These are phyloP conservation scores for Ochotona princeps DNA, from an alignment of 2,113 vertebrate species.

Conservation along the genomic window DNA sequence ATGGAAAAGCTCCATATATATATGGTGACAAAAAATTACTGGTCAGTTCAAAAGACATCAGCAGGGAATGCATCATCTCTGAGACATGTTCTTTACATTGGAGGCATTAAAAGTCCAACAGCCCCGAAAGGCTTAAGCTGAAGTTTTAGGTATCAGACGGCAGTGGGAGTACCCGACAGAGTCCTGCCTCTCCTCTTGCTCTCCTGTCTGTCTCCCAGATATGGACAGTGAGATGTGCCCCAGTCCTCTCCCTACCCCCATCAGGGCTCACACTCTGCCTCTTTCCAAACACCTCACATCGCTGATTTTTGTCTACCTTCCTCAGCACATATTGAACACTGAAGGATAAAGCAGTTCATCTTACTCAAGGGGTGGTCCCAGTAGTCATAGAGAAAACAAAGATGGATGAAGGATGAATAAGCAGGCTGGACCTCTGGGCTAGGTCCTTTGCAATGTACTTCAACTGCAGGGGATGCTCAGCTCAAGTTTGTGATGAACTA, in stretches of 20 bases:
- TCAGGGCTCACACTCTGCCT: not conserved
- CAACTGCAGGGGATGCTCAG: not conserved
- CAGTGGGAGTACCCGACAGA: not conserved
- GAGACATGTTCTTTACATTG: not conserved
- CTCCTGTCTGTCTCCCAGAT: not conserved
- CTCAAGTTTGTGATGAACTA: not conserved
- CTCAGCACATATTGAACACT: not conserved
- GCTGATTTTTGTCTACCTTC: not conserved
- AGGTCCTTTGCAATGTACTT: not conserved
- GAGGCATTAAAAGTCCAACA: not conserved
- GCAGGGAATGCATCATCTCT: not conserved
- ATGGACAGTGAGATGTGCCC: not conserved
- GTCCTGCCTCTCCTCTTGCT: not conserved
- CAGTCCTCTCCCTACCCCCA: rapidly evolving
- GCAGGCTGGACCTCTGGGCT: not conserved
- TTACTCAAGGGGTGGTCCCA: not conserved
- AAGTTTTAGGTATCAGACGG: not conserved
- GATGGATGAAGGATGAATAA: not conserved
- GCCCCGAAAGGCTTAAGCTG: not conserved
- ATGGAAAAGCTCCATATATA: not conserved
- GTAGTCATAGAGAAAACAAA: not conserved
- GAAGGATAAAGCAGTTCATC: not conserved
- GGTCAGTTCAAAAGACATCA: not conserved
- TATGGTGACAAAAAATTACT: not conserved
- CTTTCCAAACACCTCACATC: not conserved